Evolutionary conservation across 2,113 vertebrate genomes (phyloP).

Genomic region (Scolopax mira): DNA sequence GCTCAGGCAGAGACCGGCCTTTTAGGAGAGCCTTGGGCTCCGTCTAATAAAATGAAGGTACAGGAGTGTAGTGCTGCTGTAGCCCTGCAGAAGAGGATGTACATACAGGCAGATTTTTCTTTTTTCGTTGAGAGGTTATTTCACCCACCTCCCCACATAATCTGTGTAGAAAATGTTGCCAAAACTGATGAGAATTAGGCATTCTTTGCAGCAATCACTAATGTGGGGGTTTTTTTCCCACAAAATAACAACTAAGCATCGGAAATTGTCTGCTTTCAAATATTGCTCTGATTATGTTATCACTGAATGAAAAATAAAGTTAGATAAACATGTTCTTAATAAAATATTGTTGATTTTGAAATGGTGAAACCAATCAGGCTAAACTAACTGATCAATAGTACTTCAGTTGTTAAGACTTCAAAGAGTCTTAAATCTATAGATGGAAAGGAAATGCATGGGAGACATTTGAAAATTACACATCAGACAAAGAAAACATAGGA

Average conservation of each 20-base stretch:
- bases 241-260: neutral
- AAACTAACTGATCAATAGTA: neutral
- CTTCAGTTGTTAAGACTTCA: neutral
- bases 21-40: neutral
- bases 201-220: neutral
- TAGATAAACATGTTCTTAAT: neutral
- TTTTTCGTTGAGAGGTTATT: neutral
- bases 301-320: neutral
- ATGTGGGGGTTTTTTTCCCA: neutral
- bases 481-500: neutral
- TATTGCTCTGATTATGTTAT: neutral
- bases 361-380: neutral
- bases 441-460: neutral
- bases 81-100: neutral
- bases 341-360: neutral
- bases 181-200: neutral
- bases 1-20: neutral
- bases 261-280: neutral
- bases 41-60: neutral
- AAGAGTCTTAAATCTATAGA: neutral
- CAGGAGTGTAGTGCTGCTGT: accelerated
- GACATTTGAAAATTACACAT: neutral
- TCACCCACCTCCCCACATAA: accelerated
- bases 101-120: neutral
- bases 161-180: neutral